Conservation (phyloP, 2,888 invertebrate species). For the Steromphala cineraria region DNA sequence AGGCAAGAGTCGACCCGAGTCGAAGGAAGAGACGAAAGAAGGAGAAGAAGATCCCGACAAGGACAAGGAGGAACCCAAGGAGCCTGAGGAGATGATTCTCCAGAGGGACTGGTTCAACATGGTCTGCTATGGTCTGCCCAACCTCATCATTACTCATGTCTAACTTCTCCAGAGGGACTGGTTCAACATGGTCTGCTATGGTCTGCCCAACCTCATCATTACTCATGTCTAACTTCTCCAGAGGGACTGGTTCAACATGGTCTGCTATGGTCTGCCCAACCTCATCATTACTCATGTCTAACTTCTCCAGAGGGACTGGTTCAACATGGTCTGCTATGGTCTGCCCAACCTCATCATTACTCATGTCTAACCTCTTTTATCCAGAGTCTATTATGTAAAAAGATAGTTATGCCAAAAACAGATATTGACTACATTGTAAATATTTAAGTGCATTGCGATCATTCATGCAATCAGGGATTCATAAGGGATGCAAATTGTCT, state of each 20-base stretch:
- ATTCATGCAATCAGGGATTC: too few relatives aligned
- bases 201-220: too few relatives aligned
- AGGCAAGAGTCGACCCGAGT: not conserved
- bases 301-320: too few relatives aligned
- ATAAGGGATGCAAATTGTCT: too few relatives aligned
- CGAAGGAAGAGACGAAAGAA: not conserved
- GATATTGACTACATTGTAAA: too few relatives aligned
- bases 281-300: too few relatives aligned
- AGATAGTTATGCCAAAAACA: too few relatives aligned
- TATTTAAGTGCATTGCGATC: too few relatives aligned
- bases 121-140: conserved; percentile 75
- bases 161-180: too few relatives aligned
- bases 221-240: conserved; percentile 13
- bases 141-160: conserved; percentile 68
- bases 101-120: conserved; percentile 69
- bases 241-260: conserved; percentile 70
- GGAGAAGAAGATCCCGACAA: conserved; percentile 28
- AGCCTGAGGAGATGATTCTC: conserved; percentile 35
- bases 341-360: conserved; percentile 59
- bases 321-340: too few relatives aligned
- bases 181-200: too few relatives aligned
- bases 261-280: conserved; percentile 26
- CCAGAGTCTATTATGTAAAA: too few relatives aligned
- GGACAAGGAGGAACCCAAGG: conserved; percentile 35
- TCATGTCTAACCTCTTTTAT: conserved; percentile 43